These are phyloP conservation scores for Abrostola tripartita DNA, from an alignment of 2,888 invertebrate species.

Conservation along the genomic window DNA sequence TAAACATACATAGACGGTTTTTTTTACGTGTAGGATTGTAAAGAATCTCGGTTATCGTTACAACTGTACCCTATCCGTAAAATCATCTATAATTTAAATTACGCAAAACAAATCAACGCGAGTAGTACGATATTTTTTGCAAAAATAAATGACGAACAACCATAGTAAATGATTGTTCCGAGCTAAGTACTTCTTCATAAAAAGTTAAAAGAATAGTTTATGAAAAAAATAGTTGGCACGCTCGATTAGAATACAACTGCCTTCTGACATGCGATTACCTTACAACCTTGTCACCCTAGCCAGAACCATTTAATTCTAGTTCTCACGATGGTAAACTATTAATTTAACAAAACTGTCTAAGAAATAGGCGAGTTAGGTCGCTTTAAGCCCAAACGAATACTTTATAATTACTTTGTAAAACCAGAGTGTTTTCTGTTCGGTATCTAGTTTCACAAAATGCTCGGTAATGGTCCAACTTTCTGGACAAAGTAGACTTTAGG, in stretches of 20 bases:
- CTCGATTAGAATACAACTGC: constrained; percentile 28
- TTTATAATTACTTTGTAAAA: background rate
- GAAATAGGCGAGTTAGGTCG: background rate
- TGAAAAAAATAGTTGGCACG: constrained; percentile 18
- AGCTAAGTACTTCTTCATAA: constrained; percentile 16
- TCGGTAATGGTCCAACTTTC: background rate
- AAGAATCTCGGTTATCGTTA: no score
- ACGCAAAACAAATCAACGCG: background rate
- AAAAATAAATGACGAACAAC: background rate
- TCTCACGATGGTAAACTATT: constrained; percentile 18
- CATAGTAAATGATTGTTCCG: background rate
- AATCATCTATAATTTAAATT: no score
- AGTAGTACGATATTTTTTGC: background rate
- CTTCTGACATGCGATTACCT: constrained; percentile 37
- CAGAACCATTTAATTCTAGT: constrained; percentile 21
- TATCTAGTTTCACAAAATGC: background rate
- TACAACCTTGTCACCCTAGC: constrained; percentile 27
- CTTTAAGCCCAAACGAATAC: constrained; percentile 1
- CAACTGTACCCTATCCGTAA: no score
- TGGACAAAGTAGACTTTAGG: background rate
- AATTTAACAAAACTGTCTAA: constrained; percentile 10
- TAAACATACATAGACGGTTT: no score
- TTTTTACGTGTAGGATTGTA: no score
- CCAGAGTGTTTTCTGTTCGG: background rate
- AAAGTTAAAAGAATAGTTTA: constrained; percentile 13